These are phyloP conservation scores for Cephus sareptanus DNA, from an alignment of 2,888 invertebrate species.

Conservation along the genomic window DNA sequence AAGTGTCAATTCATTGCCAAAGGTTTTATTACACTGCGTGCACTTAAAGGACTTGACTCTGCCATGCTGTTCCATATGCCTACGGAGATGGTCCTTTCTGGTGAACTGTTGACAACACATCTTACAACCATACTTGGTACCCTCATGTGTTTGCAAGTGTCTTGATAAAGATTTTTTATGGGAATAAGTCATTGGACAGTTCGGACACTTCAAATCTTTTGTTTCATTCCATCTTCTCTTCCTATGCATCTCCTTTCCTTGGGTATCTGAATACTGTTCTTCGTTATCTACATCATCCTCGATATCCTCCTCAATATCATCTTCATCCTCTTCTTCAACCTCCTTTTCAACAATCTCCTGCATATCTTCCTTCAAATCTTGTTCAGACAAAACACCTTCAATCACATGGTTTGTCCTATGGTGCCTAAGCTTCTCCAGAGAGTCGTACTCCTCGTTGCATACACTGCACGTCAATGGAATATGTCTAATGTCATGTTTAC, in stretches of 20 bases:
- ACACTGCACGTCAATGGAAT: conserved; percentile 47
- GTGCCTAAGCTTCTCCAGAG: conserved; percentile 47
- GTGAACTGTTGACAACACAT: conserved; percentile 50
- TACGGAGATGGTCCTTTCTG: conserved; percentile 48
- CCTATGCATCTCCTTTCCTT: not conserved
- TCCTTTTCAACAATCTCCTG: conserved; percentile 22
- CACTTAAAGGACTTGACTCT: conserved; percentile 51
- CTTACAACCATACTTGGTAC: conserved; percentile 46
- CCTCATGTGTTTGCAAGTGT: conserved; percentile 46
- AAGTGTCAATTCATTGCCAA: conserved; percentile 58
- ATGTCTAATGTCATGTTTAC: conserved; percentile 45
- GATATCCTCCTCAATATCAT: conserved; percentile 8
- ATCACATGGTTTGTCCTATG: conserved; percentile 55
- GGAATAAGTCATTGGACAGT: conserved; percentile 41
- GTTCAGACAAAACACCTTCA: conserved; percentile 53
- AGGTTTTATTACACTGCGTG: conserved; percentile 57
- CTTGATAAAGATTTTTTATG: conserved; percentile 43
- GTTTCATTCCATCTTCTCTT: conserved; percentile 16
- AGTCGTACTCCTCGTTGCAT: conserved; percentile 51
- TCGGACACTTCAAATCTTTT: conserved; percentile 41
- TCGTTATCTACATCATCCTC: conserved; percentile 10
- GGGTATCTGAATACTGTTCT: conserved; percentile 1
- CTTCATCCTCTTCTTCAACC: conserved; percentile 5
- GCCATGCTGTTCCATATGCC: conserved; percentile 51
- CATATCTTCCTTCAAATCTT: conserved; percentile 47